Evolutionary conservation across 2,113 vertebrate species (phyloP).

Genomic region (Callaeas wilsoni): DNA sequence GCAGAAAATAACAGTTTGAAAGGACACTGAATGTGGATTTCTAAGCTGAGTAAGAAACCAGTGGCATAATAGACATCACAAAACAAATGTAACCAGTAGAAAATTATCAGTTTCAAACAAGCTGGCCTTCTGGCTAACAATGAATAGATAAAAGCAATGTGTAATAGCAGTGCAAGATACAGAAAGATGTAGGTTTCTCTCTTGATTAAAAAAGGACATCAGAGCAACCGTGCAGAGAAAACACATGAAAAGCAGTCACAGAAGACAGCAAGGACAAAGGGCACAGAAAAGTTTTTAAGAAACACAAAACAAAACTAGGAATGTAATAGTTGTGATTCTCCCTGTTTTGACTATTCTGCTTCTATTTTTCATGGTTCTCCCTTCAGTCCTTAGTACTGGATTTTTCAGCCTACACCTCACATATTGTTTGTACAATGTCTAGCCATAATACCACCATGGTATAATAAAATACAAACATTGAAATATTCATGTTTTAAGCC

Average conservation of each 20-base stretch:
- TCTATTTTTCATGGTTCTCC: not conserved
- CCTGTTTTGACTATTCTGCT: not conserved
- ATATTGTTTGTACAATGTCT: not conserved
- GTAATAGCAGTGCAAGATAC: not conserved
- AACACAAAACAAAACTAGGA: not conserved
- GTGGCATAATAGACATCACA: not conserved
- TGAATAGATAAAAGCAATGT: not conserved
- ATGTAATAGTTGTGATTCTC: not conserved
- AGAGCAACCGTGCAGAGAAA: not conserved
- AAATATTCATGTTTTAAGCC: not conserved
- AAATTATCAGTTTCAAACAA: not conserved
- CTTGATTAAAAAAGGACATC: not conserved
- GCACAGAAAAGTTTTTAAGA: not conserved
- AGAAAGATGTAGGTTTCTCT: not conserved
- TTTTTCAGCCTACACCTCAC: not conserved
- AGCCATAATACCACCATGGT: not conserved
- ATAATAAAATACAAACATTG: not conserved
- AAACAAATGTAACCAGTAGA: not conserved
- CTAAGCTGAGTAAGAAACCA: not conserved
- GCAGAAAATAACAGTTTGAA: not conserved
- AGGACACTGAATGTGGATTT: not conserved
- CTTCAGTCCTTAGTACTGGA: not conserved
- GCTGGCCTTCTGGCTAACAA: not conserved
- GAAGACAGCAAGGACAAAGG: not conserved
- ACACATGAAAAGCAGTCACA: not conserved